Evolutionary conservation across 2,113 vertebrate species (phyloP).

Genomic region (Pantherophis guttatus): DNA sequence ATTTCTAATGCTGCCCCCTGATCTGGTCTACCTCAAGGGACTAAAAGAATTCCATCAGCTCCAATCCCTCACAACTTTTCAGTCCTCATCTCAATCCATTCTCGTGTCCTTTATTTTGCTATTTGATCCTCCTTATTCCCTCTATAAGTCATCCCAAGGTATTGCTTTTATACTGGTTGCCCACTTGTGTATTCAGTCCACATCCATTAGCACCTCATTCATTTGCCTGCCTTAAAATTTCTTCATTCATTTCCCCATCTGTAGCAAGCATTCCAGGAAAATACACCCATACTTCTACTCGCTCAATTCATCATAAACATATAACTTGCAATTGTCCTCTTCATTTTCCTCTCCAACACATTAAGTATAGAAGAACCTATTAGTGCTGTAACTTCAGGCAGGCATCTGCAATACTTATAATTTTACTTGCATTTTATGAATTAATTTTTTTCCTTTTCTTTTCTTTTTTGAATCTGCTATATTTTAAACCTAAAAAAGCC

Average conservation of each 20-base stretch:
- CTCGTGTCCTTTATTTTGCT: background rate
- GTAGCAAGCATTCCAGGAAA: background rate
- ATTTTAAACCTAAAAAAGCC: background rate
- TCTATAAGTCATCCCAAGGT: background rate
- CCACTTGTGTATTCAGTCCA: background rate
- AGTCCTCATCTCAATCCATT: background rate
- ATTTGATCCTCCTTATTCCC: background rate
- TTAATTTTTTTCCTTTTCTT: background rate
- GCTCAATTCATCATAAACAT: background rate
- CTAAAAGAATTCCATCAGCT: background rate
- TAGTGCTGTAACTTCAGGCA: background rate
- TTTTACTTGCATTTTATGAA: background rate
- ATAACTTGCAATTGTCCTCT: background rate
- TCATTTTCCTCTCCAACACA: background rate
- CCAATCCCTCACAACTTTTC: background rate
- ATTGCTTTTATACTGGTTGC: background rate
- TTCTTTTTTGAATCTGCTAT: background rate
- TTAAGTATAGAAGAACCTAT: background rate
- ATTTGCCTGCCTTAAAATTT: background rate
- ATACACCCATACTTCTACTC: background rate
- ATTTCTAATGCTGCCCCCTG: background rate
- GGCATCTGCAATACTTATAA: background rate
- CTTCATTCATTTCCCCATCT: background rate
- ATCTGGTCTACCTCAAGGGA: background rate
- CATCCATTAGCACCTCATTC: background rate